Conservation (phyloP, 92 coral and sea anemone genomes). For the Pocillopora meandrina region DNA sequence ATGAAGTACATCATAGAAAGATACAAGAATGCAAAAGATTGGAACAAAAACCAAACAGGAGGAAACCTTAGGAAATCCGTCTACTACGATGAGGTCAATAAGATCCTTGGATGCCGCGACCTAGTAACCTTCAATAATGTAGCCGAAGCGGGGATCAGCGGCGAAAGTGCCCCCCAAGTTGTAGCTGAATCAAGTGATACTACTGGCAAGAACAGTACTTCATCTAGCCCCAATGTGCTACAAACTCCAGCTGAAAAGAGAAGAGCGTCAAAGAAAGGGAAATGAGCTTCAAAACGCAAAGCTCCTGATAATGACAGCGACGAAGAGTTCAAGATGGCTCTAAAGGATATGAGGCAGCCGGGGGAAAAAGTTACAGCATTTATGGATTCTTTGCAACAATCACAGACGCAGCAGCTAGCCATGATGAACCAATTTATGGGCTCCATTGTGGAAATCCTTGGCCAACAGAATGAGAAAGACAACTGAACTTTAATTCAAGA, state of each 20-base stretch:
- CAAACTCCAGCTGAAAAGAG: slow-evolving; percentile 14
- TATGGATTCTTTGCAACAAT: too few species aligned
- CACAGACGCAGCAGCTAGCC: not conserved
- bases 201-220: too few species aligned
- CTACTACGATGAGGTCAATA: too few species aligned
- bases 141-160: too few species aligned
- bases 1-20: too few species aligned
- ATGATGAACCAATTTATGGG: slow-evolving; percentile 7
- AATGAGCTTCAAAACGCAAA: slow-evolving; percentile 20
- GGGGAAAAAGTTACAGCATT: not conserved
- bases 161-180: too few species aligned
- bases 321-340: slow-evolving; percentile 12
- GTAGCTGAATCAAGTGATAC: too few species aligned
- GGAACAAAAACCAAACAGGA: too few species aligned
- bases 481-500: slow-evolving; percentile 21
- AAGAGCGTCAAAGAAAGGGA: slow-evolving; percentile 28
- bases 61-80: too few species aligned
- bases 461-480: slow-evolving; percentile 29
- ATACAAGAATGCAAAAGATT: too few species aligned
- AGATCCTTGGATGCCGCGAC: too few species aligned
- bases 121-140: too few species aligned
- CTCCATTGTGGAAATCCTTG: slow-evolving; percentile 19
- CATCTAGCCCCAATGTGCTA: not conserved
- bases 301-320: slow-evolving; percentile 27
- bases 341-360: slow-evolving; percentile 7